These are phyloP conservation scores for zebrafish (Danio rerio) DNA, from an alignment of 2,113 vertebrate genomes.

Conservation along the genomic window GRCz12tu NC_133196.1:21320501-21321000, in stretches of 20 bases:
- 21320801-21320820: background rate
- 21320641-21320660: background rate
- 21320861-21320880: too few species aligned
- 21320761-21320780: background rate
- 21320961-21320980: too few species aligned
- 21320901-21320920: too few species aligned
- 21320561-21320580: conserved; percentile 13
- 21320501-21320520: conserved; percentile 10
- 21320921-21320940: too few species aligned
- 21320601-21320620: background rate
- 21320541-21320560: background rate
- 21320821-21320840: background rate
- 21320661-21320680: background rate
- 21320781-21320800: too few species aligned
- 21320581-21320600: conserved; percentile 15
- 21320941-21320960: too few species aligned
- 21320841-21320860: too few species aligned
- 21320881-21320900: background rate
- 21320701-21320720: background rate
- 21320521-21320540: background rate
- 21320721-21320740: background rate
- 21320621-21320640: conserved; percentile 13
- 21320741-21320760: background rate
- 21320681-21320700: background rate
- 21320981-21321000: too few species aligned